phyloP scores from a whole-genome alignment of 2,888 invertebrate species.

The Eledone cirrhosa region DNA sequence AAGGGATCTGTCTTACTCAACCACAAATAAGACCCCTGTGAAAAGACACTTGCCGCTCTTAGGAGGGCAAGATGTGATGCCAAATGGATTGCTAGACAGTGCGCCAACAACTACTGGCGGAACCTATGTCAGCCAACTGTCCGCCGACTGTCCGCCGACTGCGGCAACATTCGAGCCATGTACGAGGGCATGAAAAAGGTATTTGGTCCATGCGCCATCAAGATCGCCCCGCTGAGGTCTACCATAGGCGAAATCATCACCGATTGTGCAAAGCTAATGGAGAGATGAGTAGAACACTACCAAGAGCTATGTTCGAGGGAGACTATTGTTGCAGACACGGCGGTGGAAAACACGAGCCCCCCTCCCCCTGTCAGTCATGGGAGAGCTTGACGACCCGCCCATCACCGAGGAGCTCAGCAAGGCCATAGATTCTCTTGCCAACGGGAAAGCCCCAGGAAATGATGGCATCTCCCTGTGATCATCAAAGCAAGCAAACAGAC shows the following conservation, averaged over 20 bases:
- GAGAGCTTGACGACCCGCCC: not conserved
- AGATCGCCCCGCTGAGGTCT: not conserved
- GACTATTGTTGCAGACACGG: not conserved
- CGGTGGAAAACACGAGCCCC: not conserved
- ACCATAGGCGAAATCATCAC: not conserved
- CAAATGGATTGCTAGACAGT: not conserved
- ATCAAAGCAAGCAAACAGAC: not conserved
- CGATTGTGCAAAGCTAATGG: not conserved
- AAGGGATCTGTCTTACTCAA: constrained; percentile 16
- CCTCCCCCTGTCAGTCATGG: not conserved
- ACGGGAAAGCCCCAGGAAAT: not conserved
- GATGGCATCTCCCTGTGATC: not conserved
- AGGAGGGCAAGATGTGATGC: not conserved
- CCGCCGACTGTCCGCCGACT: not conserved
- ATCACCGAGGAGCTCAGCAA: not conserved
- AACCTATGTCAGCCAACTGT: not conserved
- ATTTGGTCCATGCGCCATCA: not conserved
- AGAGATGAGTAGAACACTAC: not conserved
- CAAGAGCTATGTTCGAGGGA: not conserved
- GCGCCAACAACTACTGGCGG: not conserved
- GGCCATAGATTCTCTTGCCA: not conserved
- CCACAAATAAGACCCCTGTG: not conserved
- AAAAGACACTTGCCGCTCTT: not conserved
- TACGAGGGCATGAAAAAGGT: not conserved
- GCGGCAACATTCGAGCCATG: not conserved